Percentiles rank a stretch among this genome's conserved stretches.
Evolutionary conservation across 2,888 invertebrate genomes (phyloP).

Genomic region (Cotesia congregata): DNA sequence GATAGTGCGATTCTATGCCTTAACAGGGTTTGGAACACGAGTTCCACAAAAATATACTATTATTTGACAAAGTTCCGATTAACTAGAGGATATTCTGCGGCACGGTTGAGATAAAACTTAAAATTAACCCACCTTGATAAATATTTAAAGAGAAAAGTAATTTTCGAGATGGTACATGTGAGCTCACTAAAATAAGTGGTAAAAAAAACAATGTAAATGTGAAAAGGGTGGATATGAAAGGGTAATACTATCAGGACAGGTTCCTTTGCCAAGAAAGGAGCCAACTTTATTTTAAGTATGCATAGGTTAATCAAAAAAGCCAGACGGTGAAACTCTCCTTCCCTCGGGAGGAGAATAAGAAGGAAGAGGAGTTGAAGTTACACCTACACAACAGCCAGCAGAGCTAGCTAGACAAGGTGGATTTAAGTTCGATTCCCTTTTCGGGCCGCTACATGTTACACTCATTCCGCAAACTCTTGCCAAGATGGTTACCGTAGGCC

Average conservation of each 20-base stretch:
- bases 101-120: slow-evolving; percentile 23
- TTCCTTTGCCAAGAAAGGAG: slow-evolving; percentile 20
- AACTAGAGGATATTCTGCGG: background rate
- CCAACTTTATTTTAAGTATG: slow-evolving; percentile 57
- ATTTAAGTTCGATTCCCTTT: slow-evolving; percentile 16
- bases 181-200: slow-evolving; percentile 10
- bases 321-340: slow-evolving; percentile 15
- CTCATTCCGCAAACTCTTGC: background rate
- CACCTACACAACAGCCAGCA: background rate
- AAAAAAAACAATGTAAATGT: slow-evolving; percentile 11
- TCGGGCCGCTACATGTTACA: background rate
- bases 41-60: no score
- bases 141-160: slow-evolving; percentile 14
- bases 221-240: background rate
- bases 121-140: no score
- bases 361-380: background rate
- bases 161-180: background rate
- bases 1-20: no score
- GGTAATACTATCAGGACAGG: slow-evolving; percentile 2
- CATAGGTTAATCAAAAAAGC: slow-evolving; percentile 60
- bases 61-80: no score
- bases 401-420: background rate
- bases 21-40: no score
- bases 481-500: background rate
- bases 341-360: background rate